phyloP scores from a whole-genome alignment of 2,113 vertebrate genomes.

The Desmodus rotundus region DNA sequence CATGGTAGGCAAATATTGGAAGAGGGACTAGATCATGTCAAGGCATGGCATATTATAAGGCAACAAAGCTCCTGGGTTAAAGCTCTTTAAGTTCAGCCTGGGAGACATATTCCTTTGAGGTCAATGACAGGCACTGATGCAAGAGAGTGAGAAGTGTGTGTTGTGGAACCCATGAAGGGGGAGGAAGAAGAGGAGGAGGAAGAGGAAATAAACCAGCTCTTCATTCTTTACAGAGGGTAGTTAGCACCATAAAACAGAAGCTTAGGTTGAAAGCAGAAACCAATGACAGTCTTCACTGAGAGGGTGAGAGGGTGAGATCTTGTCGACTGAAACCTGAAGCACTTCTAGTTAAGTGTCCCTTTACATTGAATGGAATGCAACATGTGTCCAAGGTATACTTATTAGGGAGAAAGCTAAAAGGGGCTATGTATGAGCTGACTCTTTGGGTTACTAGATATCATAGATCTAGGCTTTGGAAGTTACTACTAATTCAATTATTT shows the following conservation, averaged over 20 bases:
- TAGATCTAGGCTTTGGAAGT: slow-evolving; percentile 26
- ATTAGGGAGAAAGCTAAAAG: not conserved
- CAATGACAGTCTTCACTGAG: not conserved
- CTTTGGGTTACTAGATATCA: not conserved
- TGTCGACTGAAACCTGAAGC: not conserved
- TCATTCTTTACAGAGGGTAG: not conserved
- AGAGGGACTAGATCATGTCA: not conserved
- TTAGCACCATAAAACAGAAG: not conserved
- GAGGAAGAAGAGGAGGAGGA: not conserved
- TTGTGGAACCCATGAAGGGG: not conserved
- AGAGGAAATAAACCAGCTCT: not conserved
- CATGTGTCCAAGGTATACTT: not conserved
- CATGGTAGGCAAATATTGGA: not conserved
- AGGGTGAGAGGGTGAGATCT: not conserved
- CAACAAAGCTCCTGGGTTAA: not conserved
- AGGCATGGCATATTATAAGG: not conserved
- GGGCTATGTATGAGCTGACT: not conserved
- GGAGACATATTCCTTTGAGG: not conserved
- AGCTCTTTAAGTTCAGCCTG: slow-evolving; percentile 3
- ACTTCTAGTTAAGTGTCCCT: not conserved
- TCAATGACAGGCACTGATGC: not conserved
- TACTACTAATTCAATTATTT: not conserved
- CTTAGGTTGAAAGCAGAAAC: slow-evolving; percentile 13
- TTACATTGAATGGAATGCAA: not conserved
- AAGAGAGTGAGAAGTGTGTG: not conserved